Evolutionary conservation across 2,888 invertebrate species (phyloP), one percentile per base, ranked within the genome.

Genomic region (Punctoribates punctum): DNA sequence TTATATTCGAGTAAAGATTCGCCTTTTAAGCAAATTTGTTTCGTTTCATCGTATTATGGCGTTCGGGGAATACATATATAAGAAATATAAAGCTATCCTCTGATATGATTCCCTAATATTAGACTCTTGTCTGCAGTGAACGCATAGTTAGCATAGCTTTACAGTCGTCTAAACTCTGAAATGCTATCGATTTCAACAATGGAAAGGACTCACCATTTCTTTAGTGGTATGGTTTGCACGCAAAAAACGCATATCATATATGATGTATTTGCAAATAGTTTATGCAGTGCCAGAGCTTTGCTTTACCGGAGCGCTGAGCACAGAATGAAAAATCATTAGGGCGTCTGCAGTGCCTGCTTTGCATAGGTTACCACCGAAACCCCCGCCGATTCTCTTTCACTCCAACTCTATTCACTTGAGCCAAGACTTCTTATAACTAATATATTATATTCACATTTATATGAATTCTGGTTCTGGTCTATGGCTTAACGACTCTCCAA

Each of bases 11-110:
- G 15, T 23, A 42, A 38, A 34, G 42, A 70, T 42, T 70, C 38
- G 70, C 70, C 38, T 70, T 70, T 70, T 70, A 70, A 70, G 70
- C 42, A 70, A 70, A 70, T 70, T 70, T 70, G 42, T 70, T 70
- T 42, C 42, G 42, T 70, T 70, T 70, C 42, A 70, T 42, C 70
- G 38, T 23, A 70, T 70, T 70, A 42, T 70, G 6, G 42, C 42
- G 70, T 42, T 42, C 20, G 15, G 70, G 70, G 70, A 70, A 70
- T 42, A 42, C 15, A 23, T 17, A 23, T 17, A 42, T 38, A 70
- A 15, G 15, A 29, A n/a, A 29, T 62, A 62, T 62, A 62, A 51
- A 27, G 27, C 17, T 65, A 65, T 65, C 38, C 34, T 54, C n/a
- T 57, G 8, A 57, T 57, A 57, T 57, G 57, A 57, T 57, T 57